Evolutionary conservation across 2,888 invertebrate genomes (phyloP), one percentile per base, ranked within the genome.

Genomic region (Vannuccia rotundouncinata): DNA sequence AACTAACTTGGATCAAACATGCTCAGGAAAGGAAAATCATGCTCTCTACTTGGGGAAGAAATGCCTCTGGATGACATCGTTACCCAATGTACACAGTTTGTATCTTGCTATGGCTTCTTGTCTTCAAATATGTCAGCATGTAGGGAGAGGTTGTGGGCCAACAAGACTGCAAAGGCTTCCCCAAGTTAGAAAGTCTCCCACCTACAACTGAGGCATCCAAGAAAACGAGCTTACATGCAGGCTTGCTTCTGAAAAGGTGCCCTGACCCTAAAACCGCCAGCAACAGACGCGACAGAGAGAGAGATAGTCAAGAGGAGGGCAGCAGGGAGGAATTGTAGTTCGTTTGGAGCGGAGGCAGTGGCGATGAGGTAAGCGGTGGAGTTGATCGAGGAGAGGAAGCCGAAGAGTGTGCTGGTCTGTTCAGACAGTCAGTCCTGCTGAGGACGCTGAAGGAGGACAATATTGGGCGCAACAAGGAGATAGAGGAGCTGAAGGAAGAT

Each of bases 11-110:
- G n/a, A n/a, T n/a, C n/a, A n/a, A 66, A 66, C 66, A 66, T 66
- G 66, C 66, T 66, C 13, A 66, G 10, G 66, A 66, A 66, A 66
- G 25, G 66, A 22, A 66, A 66, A 66, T 66, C 66, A 13, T 66
- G 66, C 66, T 66, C 45, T 45, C 66, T 66, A 66, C 66, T 66
- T 66, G 66, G 66, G 66, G 66, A 66, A 66, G 66, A 66, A 66
- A 27, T 66, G 66, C 66, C 66, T 66, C 66, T 66, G 66, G 66
- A 22, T 66, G 66, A 66, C 66, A 66, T 66, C 25, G 66, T 66
- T 66, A 66, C 22, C 5, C 5, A 66, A 66, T 66, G 66, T 66
- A 66, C 66, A 66, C 22, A 66, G 66, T 66, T 66, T 66, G 66
- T 66, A 22, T 66, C 66, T 66, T 66, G 66, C 66, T 66, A 66